Evolutionary conservation across 2,888 invertebrate genomes (phyloP), one percentile per base, ranked within the genome.

Genomic region (Tridacna crocea): DNA sequence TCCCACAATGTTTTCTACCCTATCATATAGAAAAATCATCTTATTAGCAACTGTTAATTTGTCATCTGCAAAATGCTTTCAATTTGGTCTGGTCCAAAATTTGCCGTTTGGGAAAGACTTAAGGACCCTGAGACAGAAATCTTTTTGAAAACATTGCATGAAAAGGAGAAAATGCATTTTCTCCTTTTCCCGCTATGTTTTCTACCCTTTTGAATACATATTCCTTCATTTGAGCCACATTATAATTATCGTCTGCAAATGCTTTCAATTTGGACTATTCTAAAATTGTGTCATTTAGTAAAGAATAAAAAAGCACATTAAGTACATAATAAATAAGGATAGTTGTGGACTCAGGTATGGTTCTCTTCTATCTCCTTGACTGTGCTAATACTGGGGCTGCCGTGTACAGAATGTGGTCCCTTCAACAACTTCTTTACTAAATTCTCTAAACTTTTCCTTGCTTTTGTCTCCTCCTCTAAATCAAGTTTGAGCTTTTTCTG

Each of bases 401-500:
- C 77, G n/a, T 70, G 70, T 51, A 24, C n/a, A n/a, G 66, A 51
- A 13, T 12, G 46, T 70, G 70, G 75, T 63, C 75, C 75, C 73
- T 90, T 89, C 72, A 92, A 73, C 11, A 88, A 87, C 81, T 92
- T 92, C 58, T 92, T 92, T 12, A 95, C 81, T 26, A 94, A 85
- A 51, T 89, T 91, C 88, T 96, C 95, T 46, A 96, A 89, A 65
- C 94, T 91, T 76, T 94, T 94, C 47, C 96, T 94, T 12, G 95
- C 95, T 88, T 95, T 95, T 93, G 96, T 96, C 94, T 97, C 97
- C 87, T 96, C 96, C 83, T 96, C 96, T 88, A 97, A 93, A 90
- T 96, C 96, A 86, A 95, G 95, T 63, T 90, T 90, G 81, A 94
- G 84, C 58, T 87, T 88, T 68, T 90, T 90, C 76, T 94, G 92